Evolutionary conservation across 2,888 invertebrate genomes (phyloP), one percentile per base, ranked within the genome.

Genomic region (Phortica okadai): DNA sequence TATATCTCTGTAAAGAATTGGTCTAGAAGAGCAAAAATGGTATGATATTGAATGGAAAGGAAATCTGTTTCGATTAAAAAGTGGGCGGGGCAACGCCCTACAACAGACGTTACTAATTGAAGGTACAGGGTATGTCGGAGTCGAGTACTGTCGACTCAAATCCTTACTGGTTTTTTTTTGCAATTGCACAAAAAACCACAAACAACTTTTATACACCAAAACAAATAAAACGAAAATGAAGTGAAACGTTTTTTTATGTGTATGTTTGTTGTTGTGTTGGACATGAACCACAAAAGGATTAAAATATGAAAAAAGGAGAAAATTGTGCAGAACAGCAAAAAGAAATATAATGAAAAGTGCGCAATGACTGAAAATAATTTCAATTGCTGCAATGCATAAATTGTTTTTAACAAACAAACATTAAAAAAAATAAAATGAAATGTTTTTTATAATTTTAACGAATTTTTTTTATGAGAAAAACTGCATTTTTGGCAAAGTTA

Each of bases 361-460:
- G 50, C 50, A 50, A 2, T 50, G 50, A 50, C 50, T 50, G 50
- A 50, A 50, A 50, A 50, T 50, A 50, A 50, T 50, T 50, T 50
- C 10, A 50, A 50, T 14, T 50, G 33, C 33, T 33, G 33, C 33
- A 33, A 50, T 50, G 50, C 8, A 50, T 11, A 50, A 50, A 50
- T 33, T 33, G 33, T 33, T 33, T 33, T 33, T 33, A 50, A 50
- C 50, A 50, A 50, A 50, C 8, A 50, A 50, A 50, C 50, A 50
- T 50, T n/a, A 42, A 44, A 69, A 69, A 69, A 45, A 44, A 69
- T 69, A 42, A 69, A 33, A 14, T 66, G 66, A 66, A 33, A 10
- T 66, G 14, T 66, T 33, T 33, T 33, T 33, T 7, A 50, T 5
- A 50, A 11, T 50, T 50, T 50, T 14, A 33, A 2, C 33, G 33